Conservation (phyloP, 1,140 invertebrate species). For the Lasaia peninsularis region DNA sequence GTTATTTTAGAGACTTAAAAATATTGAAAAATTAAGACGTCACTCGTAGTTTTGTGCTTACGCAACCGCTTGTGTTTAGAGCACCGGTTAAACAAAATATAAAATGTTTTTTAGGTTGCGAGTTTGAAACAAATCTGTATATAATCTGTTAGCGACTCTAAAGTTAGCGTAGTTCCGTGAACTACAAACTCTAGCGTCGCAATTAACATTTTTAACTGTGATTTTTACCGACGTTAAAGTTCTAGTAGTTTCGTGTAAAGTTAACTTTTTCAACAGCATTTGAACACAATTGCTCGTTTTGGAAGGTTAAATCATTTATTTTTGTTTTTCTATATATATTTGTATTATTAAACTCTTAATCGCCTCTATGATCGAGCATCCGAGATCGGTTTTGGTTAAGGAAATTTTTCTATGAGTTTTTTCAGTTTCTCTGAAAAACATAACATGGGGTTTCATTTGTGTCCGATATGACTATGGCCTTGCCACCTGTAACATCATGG, state of each 20-base stretch:
- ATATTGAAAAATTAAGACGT: too few species aligned
- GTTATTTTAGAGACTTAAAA: too few species aligned
- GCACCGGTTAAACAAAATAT: not conserved
- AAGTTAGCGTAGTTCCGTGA: slow-evolving; percentile 4
- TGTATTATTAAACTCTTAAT: not conserved
- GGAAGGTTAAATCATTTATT: not conserved
- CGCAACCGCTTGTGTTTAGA: not conserved
- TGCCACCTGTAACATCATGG: too few species aligned
- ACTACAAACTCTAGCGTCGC: slow-evolving; percentile 2
- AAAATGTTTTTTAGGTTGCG: not conserved
- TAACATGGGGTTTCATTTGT: too few species aligned
- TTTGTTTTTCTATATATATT: not conserved
- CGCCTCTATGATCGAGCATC: too few species aligned
- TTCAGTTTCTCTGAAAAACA: too few species aligned
- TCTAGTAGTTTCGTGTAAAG: slow-evolving; percentile 4
- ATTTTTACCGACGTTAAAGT: not conserved
- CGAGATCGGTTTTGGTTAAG: too few species aligned
- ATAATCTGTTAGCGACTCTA: not conserved
- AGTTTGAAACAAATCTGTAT: slow-evolving; percentile 5
- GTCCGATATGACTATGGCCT: too few species aligned
- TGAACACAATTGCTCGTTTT: not conserved
- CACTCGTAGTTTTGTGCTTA: too few species aligned
- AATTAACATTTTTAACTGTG: slow-evolving; percentile 10
- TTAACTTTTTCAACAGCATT: not conserved
- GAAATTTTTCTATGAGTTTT: too few species aligned